phyloP scores from a whole-genome alignment of 2,797 vertebrate species.

The Odontamblyopus lacepedii region DNA sequence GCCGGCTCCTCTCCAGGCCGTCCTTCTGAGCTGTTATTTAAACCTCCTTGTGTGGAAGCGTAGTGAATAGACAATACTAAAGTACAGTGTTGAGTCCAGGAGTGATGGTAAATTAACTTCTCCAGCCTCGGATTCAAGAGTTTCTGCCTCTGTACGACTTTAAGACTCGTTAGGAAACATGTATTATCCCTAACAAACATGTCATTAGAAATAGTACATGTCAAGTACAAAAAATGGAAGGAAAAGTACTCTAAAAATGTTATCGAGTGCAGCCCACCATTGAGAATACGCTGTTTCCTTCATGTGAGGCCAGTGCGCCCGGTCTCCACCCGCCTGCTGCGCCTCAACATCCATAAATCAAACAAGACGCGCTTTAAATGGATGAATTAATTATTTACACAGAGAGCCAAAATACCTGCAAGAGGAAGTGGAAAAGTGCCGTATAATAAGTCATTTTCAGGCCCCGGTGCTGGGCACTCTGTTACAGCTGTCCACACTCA shows the following conservation, averaged over 20 bases:
- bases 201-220: too few relatives aligned
- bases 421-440: constrained; percentile 63
- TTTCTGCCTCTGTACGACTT: too few relatives aligned
- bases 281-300: constrained; percentile 43
- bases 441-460: constrained; percentile 72
- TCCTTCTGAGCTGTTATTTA: too few relatives aligned
- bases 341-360: constrained; percentile 73
- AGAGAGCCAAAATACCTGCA: constrained; percentile 76
- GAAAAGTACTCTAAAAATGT: background rate
- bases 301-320: constrained; percentile 60
- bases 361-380: constrained; percentile 78
- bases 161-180: too few relatives aligned
- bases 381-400: constrained; percentile 82
- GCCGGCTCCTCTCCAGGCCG: too few relatives aligned
- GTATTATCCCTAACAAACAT: too few relatives aligned
- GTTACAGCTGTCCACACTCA: constrained; percentile 72
- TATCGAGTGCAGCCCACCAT: background rate
- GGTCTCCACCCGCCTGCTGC: constrained; percentile 49
- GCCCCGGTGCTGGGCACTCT: constrained; percentile 52
- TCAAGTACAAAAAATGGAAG: background rate
- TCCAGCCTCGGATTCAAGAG: too few relatives aligned
- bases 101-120: too few relatives aligned
- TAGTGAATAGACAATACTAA: too few relatives aligned
- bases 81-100: too few relatives aligned
- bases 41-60: too few relatives aligned